These are phyloP conservation scores for Colaptes auratus DNA, from an alignment of 2,113 vertebrate genomes.

Conservation along the genomic window DNA sequence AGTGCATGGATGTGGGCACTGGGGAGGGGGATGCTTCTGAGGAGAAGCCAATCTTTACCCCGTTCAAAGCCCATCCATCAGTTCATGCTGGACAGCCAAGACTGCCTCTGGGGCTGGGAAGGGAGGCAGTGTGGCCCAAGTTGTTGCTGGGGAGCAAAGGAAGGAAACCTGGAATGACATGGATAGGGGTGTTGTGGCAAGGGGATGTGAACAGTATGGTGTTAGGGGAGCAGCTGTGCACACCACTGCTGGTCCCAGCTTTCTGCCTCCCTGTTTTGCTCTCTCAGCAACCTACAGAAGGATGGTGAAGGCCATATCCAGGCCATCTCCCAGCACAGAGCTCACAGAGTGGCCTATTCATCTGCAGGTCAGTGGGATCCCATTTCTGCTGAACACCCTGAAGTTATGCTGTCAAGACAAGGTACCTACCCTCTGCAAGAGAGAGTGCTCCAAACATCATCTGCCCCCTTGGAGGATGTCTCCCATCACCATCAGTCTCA, in stretches of 20 bases:
- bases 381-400: neutral
- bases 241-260: neutral
- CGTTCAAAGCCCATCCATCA: neutral
- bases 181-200: accelerated
- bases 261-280: neutral
- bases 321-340: neutral
- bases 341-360: neutral
- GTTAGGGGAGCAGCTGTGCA: neutral
- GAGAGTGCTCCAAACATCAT: neutral
- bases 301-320: neutral
- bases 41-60: neutral
- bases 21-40: neutral
- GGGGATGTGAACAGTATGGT: neutral
- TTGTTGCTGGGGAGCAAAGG: neutral
- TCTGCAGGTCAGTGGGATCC: neutral
- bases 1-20: neutral
- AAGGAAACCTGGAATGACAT: neutral
- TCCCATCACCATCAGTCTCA: neutral
- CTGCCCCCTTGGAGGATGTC: neutral
- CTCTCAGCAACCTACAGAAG: neutral
- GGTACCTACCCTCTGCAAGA: neutral
- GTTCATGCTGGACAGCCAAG: neutral
- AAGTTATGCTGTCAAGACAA: no score
- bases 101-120: neutral
- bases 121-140: neutral